These are phyloP conservation scores for Ricordea florida DNA, from an alignment of 92 coral and sea anemone genomes.

Conservation along the genomic window DNA sequence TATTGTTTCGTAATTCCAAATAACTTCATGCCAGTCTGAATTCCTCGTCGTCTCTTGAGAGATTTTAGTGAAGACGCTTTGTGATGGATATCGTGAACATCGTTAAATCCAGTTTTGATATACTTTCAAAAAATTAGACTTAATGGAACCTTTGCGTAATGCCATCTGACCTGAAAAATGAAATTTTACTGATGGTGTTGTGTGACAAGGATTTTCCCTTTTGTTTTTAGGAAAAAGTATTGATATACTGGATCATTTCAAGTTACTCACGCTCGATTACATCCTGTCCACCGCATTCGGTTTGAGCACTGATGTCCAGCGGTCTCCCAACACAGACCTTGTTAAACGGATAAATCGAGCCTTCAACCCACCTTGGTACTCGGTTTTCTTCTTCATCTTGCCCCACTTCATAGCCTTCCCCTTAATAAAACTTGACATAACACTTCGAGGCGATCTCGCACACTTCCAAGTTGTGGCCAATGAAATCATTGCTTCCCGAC, in stretches of 20 bases:
- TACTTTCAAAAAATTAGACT: too few species aligned
- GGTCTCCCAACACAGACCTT: constrained; percentile 29
- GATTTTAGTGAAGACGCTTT: too few species aligned
- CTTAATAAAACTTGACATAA: too few species aligned
- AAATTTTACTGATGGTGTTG: neutral
- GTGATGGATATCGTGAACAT: too few species aligned
- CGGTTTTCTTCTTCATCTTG: constrained; percentile 1
- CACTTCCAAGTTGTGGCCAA: constrained; percentile 6
- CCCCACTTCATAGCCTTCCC: constrained; percentile 5
- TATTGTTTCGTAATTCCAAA: too few species aligned
- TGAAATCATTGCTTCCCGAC: constrained; percentile 4
- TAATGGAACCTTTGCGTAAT: neutral
- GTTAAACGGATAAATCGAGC: neutral
- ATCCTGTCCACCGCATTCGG: constrained; percentile 73
- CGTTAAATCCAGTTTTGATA: too few species aligned
- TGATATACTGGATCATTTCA: constrained; percentile 60
- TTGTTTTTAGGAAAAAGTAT: constrained; percentile 34
- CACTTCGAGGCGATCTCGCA: neutral
- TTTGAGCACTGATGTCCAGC: constrained; percentile 62
- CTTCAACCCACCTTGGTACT: neutral
- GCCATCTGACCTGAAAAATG: neutral
- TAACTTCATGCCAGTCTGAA: too few species aligned
- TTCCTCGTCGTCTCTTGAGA: too few species aligned
- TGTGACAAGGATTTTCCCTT: neutral
- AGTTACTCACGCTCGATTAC: constrained; percentile 67